A percentile compares a stretch with the other conserved stretches of the same genome.
Evolutionary conservation across 2,888 invertebrate genomes (phyloP).

Genomic region (Pemphredon lugubris): DNA sequence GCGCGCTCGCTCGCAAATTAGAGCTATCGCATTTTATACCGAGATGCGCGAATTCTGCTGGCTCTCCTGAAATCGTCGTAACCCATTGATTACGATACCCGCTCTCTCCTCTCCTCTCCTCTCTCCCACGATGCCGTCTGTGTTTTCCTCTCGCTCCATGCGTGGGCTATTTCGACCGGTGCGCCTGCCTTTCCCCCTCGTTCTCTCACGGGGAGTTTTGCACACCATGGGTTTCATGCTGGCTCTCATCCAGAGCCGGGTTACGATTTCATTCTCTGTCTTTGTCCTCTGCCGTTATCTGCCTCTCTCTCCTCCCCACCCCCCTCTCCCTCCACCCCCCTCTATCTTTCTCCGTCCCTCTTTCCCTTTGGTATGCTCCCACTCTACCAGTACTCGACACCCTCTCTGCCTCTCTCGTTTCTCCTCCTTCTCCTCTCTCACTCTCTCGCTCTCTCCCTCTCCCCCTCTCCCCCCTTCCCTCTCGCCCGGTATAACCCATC

Average conservation of each 20-base stretch:
- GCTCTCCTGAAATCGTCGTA: conserved; percentile 41
- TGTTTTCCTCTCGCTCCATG: conserved; percentile 32
- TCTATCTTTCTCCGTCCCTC: conserved; percentile 11
- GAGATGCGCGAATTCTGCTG: conserved; percentile 32
- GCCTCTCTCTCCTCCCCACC: conserved; percentile 16
- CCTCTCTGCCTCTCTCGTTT: conserved; percentile 17
- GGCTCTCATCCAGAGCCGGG: conserved; percentile 73
- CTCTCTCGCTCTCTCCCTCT: too few species aligned
- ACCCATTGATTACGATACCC: conserved; percentile 71
- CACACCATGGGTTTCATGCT: conserved; percentile 71
- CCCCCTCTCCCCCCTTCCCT: conserved; percentile 12
- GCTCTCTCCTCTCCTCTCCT: conserved; percentile 13
- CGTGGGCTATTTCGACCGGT: conserved; percentile 61
- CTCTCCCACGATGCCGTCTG: conserved; percentile 5
- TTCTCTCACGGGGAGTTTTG: conserved; percentile 69
- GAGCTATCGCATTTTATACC: conserved; percentile 15
- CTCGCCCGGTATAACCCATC: conserved; percentile 28
- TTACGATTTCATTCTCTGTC: conserved; percentile 67
- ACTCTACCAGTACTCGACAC: not conserved
- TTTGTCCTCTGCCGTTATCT: conserved; percentile 36
- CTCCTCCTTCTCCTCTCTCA: conserved; percentile 16
- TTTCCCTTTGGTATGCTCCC: too few species aligned
- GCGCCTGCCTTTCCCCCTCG: conserved; percentile 46
- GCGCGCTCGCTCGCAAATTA: conserved; percentile 23
- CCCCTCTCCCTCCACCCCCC: conserved; percentile 44